Evolutionary conservation across 2,797 vertebrate species (phyloP), one percentile per base, ranked within the genome.

Genomic region (Catamblyrhynchus diadema): DNA sequence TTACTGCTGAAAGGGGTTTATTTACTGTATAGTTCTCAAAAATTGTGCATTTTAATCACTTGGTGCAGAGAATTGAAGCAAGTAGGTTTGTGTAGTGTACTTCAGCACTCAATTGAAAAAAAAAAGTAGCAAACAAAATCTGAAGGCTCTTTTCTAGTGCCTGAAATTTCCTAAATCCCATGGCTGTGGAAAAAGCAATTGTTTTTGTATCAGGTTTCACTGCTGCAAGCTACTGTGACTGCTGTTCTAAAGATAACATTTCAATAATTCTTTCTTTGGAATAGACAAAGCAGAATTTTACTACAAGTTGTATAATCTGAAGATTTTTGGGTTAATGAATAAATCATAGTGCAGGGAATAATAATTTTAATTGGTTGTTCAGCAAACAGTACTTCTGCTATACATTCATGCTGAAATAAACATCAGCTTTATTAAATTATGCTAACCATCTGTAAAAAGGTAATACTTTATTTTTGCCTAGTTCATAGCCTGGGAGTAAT

Each of bases 51-150:
- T 87, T 65, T 85, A 71, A 64, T 80, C 35, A 79, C 33, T 93
- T 2, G 0, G 54, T 86, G 67, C 67, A 83, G n/a, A 82, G 66
- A 70, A 81, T 3, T 69, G 62, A 91, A 83, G 23, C 37, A 92
- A 89, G 71, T n/a, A 82, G 30, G 85, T 94, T 93, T 90, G 47
- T 87, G 88, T 69, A 90, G 77, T 42, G 10, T 81, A 45, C 45
- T 90, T 54, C 84, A 95, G 72, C 60, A 65, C 50, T 74, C 70
- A 88, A 22, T 83, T 62, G n/a, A 91, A 93, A 95, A 95, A 92
- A 94, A 92, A 92, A 74, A 33, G 59, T 57, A 89, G 11, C 67
- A 78, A 74, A 66, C 21, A 72, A 82, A 91, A 73, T 48, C 53
- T 62, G 48, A 93, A 71, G 57, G 79, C 21, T 66, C 23, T 93